A percentile compares a stretch with the other conserved stretches of the same genome.
Conservation (phyloP, 2,888 invertebrate genomes). For the Cephonodes hylas region DNA sequence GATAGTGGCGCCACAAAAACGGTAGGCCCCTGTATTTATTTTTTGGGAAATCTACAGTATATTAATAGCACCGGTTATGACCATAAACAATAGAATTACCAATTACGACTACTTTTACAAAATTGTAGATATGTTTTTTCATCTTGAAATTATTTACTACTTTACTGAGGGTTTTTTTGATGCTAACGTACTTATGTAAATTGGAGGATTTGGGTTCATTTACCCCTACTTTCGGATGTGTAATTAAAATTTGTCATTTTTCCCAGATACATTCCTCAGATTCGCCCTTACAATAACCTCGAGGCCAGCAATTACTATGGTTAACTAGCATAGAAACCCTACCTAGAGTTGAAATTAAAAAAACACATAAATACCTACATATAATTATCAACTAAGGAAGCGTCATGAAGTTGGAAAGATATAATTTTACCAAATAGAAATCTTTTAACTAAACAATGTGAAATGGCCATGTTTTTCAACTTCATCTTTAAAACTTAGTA, state of each 20-base stretch:
- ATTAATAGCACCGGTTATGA: too few species aligned
- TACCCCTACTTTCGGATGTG: background rate
- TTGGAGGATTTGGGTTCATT: background rate
- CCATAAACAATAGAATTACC: too few species aligned
- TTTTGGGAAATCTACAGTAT: too few species aligned
- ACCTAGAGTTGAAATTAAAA: slow-evolving; percentile 15
- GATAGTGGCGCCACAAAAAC: too few species aligned
- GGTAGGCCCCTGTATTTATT: too few species aligned
- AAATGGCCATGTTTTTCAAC: slow-evolving; percentile 2
- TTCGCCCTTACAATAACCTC: background rate
- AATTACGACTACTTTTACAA: too few species aligned
- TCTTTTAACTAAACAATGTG: slow-evolving; percentile 5
- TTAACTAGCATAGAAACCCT: background rate
- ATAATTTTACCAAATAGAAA: slow-evolving; percentile 15
- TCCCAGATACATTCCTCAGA: background rate
- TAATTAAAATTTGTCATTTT: background rate
- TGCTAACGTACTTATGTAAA: too few species aligned
- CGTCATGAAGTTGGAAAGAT: slow-evolving; percentile 50
- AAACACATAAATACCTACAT: slow-evolving; percentile 47
- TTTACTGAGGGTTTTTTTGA: too few species aligned
- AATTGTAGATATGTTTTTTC: too few species aligned
- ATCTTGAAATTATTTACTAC: too few species aligned
- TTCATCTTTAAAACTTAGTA: background rate
- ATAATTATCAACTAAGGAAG: slow-evolving; percentile 57
- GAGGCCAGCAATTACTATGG: background rate